These are phyloP conservation scores for Reinhardtius hippoglossoides DNA, from an alignment of 2,113 vertebrate species.

Conservation along the genomic window DNA sequence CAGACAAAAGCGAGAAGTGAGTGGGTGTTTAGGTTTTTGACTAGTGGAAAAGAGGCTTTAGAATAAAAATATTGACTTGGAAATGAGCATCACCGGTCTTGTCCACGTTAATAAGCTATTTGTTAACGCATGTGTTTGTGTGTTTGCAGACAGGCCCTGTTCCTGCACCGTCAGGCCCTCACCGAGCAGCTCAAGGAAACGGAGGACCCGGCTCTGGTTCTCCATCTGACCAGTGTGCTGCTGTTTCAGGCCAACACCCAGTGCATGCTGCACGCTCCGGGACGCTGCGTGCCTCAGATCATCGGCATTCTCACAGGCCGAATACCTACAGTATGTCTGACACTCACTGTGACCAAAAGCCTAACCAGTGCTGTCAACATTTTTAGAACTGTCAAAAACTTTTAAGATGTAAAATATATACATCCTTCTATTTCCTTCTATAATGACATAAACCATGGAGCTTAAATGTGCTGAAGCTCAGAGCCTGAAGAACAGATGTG, in stretches of 20 bases:
- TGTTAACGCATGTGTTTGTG: background rate
- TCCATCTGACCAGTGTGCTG: conserved; percentile 92
- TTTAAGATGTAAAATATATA: too few relatives aligned
- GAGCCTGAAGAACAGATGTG: too few relatives aligned
- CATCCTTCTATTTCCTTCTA: too few relatives aligned
- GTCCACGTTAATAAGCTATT: too few relatives aligned
- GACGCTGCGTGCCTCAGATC: conserved; percentile 95
- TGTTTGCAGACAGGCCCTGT: conserved; percentile 87
- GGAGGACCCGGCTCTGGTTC: conserved; percentile 92
- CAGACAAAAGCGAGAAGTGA: too few relatives aligned
- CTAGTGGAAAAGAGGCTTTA: too few relatives aligned
- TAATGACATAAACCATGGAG: background rate
- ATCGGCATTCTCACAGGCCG: conserved; percentile 86
- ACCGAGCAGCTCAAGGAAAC: conserved; percentile 90
- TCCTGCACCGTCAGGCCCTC: conserved; percentile 92
- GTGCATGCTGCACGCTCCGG: conserved; percentile 94
- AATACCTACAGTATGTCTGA: conserved; percentile 86
- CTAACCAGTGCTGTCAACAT: too few relatives aligned
- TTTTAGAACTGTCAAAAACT: too few relatives aligned
- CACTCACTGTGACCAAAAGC: background rate
- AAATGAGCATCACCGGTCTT: too few relatives aligned
- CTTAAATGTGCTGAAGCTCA: too few relatives aligned
- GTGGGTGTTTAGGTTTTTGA: too few relatives aligned
- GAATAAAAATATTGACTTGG: too few relatives aligned
- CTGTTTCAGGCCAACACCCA: conserved; percentile 91